Base-by-base conservation (phyloP, 1,140 invertebrate genomes). In the Ptiloglossa arizonensis region DNA sequence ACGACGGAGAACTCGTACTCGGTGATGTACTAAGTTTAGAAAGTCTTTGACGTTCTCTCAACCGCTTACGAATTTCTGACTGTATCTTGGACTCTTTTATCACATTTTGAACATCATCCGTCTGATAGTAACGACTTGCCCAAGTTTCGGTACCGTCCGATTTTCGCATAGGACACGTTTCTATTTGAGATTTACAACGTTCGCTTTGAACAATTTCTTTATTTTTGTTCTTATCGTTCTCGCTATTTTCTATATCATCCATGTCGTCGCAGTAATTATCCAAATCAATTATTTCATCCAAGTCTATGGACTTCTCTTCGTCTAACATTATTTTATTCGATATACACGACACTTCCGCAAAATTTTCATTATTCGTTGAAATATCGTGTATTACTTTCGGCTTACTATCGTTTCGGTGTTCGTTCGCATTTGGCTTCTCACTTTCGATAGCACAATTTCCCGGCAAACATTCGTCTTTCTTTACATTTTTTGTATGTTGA, bases 81-180 rank as follows among this genome's bases (percentile, higher is more conserved):
- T 93, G 92, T 52, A 93, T 93, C 72, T 93, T 93, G 5, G 92
- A 93, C 72, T 93, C 92, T 82, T 92, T 92, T 67, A 93, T 92
- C 29, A 93, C 92, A 69, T 79, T 92, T 64, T 93, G 91, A 15
- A 93, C 92, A 68, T 92, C 91, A 15, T 93, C 92, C 27, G 91
- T 92, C 56, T 91, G 90, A 81, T 91, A 91, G 77, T 93, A 93
- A 32, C 92, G 88, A 8, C 90, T 88, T 15, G 90, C 90, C 92
- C 92, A 93, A 22, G 92, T 93, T 87, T 93, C 91, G 5, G 87
- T 22, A 13, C 75, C 75, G 32, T 82, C 63, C 8, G 62, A 11
- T 22, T 63, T 70, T 29, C 76, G 81, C 19, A 57, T 29, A 8
- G 19, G 81, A n/a, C 13, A n/a, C 8, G 1, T 4, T 54, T 81